phyloP scores from a whole-genome alignment of 1,140 invertebrate genomes.

The Calliphora vicina region DNA sequence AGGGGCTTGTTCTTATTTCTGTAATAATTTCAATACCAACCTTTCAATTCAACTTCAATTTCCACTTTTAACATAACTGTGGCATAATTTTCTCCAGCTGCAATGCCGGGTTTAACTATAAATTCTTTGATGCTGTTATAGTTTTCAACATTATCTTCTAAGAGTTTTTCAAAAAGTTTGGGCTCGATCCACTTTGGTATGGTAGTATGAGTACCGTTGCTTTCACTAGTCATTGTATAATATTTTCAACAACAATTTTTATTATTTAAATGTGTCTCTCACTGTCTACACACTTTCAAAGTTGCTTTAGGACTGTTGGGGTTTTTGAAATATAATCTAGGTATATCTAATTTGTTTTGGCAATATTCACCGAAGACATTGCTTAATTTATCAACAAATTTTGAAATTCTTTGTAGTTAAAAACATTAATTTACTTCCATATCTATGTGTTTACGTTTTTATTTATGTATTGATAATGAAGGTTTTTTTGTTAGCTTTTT shows the following conservation, averaged over 20 bases:
- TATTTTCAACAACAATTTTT: no score
- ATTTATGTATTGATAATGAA: no score
- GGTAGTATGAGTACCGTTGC: neutral
- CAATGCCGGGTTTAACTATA: slow-evolving; percentile 43
- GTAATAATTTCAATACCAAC: slow-evolving; percentile 39
- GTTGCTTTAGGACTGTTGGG: neutral
- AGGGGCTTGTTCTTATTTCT: no score
- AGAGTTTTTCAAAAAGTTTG: slow-evolving; percentile 61
- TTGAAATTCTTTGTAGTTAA: no score
- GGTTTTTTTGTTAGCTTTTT: no score
- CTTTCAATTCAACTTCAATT: slow-evolving; percentile 37
- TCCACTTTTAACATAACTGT: slow-evolving; percentile 40
- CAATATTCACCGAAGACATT: no score
- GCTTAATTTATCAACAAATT: no score
- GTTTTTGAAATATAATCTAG: neutral
- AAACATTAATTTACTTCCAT: no score
- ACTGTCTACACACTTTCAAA: no score
- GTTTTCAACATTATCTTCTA: slow-evolving; percentile 53
- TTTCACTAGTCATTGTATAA: neutral
- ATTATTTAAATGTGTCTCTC: no score
- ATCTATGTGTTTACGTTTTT: no score
- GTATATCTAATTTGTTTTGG: neutral
- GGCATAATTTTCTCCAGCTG: slow-evolving; percentile 39
- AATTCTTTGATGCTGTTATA: slow-evolving; percentile 52
- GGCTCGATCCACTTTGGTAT: slow-evolving; percentile 63